A percentile compares a stretch with the other conserved stretches of the same genome.
Conservation (phyloP, 2,888 invertebrate species). For the Eurytoma adleriae region DNA sequence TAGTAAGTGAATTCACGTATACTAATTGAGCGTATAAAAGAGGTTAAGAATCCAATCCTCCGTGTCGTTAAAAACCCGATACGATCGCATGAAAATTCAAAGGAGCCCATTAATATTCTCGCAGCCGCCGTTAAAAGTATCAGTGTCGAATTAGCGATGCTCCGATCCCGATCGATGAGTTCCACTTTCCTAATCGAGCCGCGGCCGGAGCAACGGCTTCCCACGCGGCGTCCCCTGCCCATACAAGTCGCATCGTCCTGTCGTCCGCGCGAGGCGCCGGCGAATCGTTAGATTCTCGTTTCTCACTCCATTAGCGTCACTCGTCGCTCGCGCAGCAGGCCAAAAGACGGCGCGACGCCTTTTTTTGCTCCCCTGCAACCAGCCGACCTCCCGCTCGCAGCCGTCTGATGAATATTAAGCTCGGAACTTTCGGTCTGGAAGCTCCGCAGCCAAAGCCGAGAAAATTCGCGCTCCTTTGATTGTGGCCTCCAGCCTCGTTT, state of each 20-base stretch:
- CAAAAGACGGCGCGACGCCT: not conserved
- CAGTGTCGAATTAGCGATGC: not conserved
- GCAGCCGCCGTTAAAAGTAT: not conserved
- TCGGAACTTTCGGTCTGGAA: conserved; percentile 27
- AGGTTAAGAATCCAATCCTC: not conserved
- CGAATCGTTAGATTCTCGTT: conserved; percentile 25
- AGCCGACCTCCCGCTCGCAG: not conserved
- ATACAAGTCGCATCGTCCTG: conserved; percentile 31
- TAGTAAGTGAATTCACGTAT: too few species aligned
- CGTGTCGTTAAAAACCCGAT: not conserved
- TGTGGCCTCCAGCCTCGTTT: not conserved
- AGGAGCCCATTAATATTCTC: not conserved
- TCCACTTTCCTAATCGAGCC: conserved; percentile 45
- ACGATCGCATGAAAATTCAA: conserved; percentile 1
- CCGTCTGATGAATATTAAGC: conserved; percentile 46
- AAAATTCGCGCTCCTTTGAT: not conserved
- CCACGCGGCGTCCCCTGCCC: conserved; percentile 19
- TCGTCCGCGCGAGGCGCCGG: not conserved
- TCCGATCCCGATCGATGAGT: conserved; percentile 48
- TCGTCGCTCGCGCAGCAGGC: not conserved
- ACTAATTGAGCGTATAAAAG: too few species aligned
- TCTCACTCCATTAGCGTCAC: conserved; percentile 28
- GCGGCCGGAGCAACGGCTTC: not conserved
- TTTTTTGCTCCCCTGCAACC: not conserved
- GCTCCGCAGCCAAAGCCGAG: conserved; percentile 22